Base-by-base conservation (phyloP, 2,113 vertebrate genomes). In the Seriola rivoliana region DNA sequence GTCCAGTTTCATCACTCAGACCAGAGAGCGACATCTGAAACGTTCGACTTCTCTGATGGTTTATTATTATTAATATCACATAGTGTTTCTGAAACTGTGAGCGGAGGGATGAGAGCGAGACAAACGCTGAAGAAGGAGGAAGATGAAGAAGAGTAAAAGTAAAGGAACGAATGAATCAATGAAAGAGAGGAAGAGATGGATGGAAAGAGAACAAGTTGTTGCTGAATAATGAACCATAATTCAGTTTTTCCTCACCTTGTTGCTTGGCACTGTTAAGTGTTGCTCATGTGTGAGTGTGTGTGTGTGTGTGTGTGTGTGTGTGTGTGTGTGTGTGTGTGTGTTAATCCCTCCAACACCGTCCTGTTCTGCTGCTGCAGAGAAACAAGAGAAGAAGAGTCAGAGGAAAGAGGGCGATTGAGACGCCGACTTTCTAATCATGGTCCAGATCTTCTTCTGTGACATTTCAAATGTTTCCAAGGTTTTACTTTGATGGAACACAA, bases 341-440 rank as follows among this genome's bases (percentile, higher is more conserved):
- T 50, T 79, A 63, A 84, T 86, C 71, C 29, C 10, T 84, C 59
- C 65, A 75, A 67, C 85, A 78, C 52, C 55, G 50, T 67, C 60
- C 29, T 42, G 54, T 78, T 40, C 23, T 60, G 42, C 71, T 75
- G 70, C 68, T 78, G 80, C 85, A 77, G 79, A 74, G 55, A 66
- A 54, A 44, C 4, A 0, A 44, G 36, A 44, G 64, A 40, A 14
- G 4, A 17, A 21, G 19, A 54, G 4, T 1, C 0, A 14, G 3
- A 1, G 13, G n/a, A 19, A 14, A 54, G n/a, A n/a, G 42, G n/a
- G 8, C 17, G 29, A 44, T 44, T 13, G 42, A 44, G 42, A 44
- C 4, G 42, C 12, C 13, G 42, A 46, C 12, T 46, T 46, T 46
- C 44, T 46, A 8, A 42, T 42, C 10, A 42, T 42, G 9, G 9